Conservation (phyloP, 2,888 invertebrate species). For the Eubasilissa splendida region DNA sequence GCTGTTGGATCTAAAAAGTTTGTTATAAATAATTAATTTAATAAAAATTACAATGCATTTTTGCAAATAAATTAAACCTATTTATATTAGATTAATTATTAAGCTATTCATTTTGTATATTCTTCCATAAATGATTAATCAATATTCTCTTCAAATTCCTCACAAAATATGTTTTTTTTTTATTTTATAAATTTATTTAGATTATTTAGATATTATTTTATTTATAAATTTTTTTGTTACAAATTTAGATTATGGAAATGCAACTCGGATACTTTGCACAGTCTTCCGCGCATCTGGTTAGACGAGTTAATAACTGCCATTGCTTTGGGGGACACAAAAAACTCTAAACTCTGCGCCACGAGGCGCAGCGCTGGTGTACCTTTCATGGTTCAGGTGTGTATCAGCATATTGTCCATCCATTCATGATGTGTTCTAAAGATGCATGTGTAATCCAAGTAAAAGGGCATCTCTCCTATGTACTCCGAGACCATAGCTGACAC, state of each 20-base stretch:
- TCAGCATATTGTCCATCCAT: too few species aligned
- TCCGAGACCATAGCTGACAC: not conserved
- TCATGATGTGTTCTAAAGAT: too few species aligned
- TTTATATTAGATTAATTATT: too few species aligned
- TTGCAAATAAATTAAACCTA: too few species aligned
- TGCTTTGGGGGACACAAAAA: conserved; percentile 66
- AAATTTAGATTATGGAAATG: conserved; percentile 67
- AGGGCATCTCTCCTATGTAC: not conserved
- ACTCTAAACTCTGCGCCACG: conserved; percentile 81
- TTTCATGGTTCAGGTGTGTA: conserved; percentile 85
- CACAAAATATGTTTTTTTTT: too few species aligned
- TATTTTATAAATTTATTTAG: not conserved
- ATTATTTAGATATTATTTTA: conserved; percentile 54
- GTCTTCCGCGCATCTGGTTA: conserved; percentile 79
- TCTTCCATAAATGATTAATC: too few species aligned
- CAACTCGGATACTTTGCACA: conserved; percentile 67
- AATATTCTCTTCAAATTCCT: too few species aligned
- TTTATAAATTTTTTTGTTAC: conserved; percentile 31
- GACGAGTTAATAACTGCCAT: conserved; percentile 74
- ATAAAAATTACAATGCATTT: too few species aligned
- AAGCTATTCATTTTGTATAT: too few species aligned
- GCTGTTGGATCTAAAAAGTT: too few species aligned
- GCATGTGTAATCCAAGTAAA: too few species aligned
- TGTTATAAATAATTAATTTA: too few species aligned
- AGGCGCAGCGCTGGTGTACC: conserved; percentile 95